phyloP scores from a whole-genome alignment of 1,140 invertebrate genomes.

The Megalonaias nervosa region DNA sequence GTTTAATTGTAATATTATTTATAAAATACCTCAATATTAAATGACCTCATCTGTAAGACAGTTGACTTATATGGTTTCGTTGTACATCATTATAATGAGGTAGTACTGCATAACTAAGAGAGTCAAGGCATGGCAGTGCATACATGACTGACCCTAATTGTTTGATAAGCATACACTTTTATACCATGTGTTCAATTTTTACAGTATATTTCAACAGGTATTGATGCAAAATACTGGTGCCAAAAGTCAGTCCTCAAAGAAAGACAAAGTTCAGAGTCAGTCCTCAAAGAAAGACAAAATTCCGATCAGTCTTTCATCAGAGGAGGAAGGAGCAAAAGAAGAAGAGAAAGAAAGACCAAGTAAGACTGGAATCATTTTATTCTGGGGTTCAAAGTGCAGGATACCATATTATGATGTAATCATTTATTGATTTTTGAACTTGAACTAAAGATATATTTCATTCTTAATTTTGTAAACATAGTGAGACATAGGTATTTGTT shows the following conservation, averaged over 20 bases:
- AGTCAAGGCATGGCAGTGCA: no score
- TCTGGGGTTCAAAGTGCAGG: not conserved
- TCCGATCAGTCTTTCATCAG: not conserved
- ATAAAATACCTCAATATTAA: no score
- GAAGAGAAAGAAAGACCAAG: slow-evolving; percentile 58
- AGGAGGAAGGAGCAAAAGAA: slow-evolving; percentile 74
- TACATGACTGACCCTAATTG: not conserved
- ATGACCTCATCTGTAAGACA: no score
- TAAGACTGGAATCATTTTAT: not conserved
- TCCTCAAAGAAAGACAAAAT: not conserved
- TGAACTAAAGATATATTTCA: not conserved
- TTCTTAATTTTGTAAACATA: not conserved
- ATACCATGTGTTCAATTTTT: not conserved
- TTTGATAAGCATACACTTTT: not conserved
- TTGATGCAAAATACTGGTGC: not conserved
- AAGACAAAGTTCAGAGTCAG: not conserved
- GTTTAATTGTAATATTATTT: no score
- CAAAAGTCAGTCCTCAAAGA: not conserved
- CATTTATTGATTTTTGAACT: not conserved
- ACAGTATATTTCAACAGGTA: not conserved
- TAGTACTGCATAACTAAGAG: no score
- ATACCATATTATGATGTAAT: not conserved
- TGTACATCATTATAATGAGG: no score
- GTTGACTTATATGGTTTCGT: no score
- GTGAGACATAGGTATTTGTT: slow-evolving; percentile 2